Evolutionary conservation across 2,113 vertebrate species (phyloP), one percentile per base, ranked within the genome.

Genomic region (Gadus chalcogrammus): DNA sequence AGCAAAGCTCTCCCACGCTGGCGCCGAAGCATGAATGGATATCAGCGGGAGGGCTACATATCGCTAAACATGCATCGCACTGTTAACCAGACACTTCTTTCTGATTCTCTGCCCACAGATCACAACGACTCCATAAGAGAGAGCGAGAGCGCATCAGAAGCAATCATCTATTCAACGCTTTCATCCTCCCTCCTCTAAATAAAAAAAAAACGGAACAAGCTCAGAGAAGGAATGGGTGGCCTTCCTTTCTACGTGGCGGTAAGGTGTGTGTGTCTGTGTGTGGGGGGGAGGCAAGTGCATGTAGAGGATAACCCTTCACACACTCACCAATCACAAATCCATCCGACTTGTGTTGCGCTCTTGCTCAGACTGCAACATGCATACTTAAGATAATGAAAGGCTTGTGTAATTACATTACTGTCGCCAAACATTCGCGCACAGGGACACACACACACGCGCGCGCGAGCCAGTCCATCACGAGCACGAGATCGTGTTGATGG

Each of bases 1-100:
- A 31, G 31, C 31, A 6, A 31, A 31, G 31, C 31, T 31, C 31
- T 31, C 3, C 31, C 3, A 31, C 31, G 5, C 0, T 31, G 31
- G 67, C 67, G 66, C 68, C 67, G 61, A 9, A 76, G 62, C 27
- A 69, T 67, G 15, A 64, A 5, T 15, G 68, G 38, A 24, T 61
- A 60, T 31, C 38, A 59, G 67, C 27, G 58, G 60, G 24, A 24
- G 64, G 72, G 71, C 1, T 56, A 53, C 70, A 71, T 81, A 68
- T 72, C 74, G 65, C 65, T 79, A 64, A 72, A 82, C 71, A 78
- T 61, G 71, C 15, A 68, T 13, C 72, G 76, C 52, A 78, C 52
- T 78, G 68, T 75, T 77, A 71, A 75, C 15, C 70, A 67, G 65
- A 8, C 55, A 65, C 67, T 65, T 52, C 64, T 67, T 13, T 62